A percentile compares a stretch with the other conserved stretches of the same genome.
Conservation (phyloP, 2,113 vertebrate genomes). For the Charadrius vociferus region DNA sequence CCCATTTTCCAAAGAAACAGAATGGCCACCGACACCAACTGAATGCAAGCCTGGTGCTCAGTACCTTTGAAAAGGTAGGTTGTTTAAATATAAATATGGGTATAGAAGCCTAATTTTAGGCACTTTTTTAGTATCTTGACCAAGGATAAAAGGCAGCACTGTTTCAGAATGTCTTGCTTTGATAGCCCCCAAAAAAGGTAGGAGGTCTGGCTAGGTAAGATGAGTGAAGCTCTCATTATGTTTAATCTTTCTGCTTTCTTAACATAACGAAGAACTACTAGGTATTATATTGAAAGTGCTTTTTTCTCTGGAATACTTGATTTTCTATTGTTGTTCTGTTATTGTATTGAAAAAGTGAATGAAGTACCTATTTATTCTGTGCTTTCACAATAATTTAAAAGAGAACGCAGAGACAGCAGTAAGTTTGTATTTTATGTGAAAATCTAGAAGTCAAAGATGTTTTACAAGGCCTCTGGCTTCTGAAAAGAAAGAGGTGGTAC, state of each 20-base stretch:
- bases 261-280: conserved; percentile 53
- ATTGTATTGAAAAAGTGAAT: conserved; percentile 42
- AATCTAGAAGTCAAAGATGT: conserved; percentile 56
- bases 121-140: conserved; percentile 32
- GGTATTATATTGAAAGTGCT: conserved; percentile 39
- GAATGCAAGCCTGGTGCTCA: conserved; percentile 9
- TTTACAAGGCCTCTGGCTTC: conserved; percentile 41
- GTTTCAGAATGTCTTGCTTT: conserved; percentile 54
- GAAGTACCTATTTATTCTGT: conserved; percentile 51
- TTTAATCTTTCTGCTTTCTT: conserved; percentile 62
- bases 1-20: conserved; percentile 40
- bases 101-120: conserved; percentile 45
- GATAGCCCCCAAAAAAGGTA: conserved; percentile 56
- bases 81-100: conserved; percentile 58
- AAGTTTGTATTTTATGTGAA: conserved; percentile 51
- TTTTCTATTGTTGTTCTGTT: conserved; percentile 60
- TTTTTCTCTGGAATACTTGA: conserved; percentile 37
- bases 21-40: conserved; percentile 5
- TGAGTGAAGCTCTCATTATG: conserved; percentile 45
- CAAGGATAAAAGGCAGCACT: conserved; percentile 43
- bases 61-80: conserved; percentile 31
- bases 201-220: conserved; percentile 56
- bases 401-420: conserved; percentile 36
- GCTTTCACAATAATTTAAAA: conserved; percentile 64
- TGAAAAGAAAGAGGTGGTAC: conserved; percentile 48